Percentiles rank a stretch among this genome's conserved stretches.
These are phyloP conservation scores for Mastomys natalensis DNA, from an alignment of 2,113 vertebrate species.

Conservation along the genomic window DNA sequence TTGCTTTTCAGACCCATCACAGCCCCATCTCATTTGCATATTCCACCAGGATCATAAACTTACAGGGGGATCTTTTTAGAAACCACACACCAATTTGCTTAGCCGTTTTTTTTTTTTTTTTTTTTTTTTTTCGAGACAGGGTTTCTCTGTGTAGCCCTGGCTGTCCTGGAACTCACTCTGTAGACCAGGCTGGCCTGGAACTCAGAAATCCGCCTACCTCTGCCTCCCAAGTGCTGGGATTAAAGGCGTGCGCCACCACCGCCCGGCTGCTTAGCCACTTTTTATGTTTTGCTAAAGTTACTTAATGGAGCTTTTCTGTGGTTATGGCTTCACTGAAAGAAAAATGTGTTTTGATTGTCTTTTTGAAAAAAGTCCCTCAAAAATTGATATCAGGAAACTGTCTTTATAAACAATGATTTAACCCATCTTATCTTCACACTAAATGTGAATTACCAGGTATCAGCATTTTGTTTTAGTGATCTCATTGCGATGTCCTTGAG, in stretches of 20 bases:
- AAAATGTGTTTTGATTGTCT: conserved; percentile 39
- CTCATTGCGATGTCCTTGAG: conserved; percentile 63
- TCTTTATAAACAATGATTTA: conserved; percentile 7
- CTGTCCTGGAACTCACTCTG: too few species aligned
- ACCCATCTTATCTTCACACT: conserved; percentile 21
- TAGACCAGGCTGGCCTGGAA: too few species aligned
- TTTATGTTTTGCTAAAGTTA: conserved; percentile 58
- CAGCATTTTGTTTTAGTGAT: conserved; percentile 26
- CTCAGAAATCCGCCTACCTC: too few species aligned
- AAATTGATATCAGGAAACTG: neutral
- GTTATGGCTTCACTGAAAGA: conserved; percentile 22
- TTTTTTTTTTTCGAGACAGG: too few species aligned
- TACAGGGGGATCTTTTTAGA: neutral
- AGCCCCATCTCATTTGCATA: neutral
- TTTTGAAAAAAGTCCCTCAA: neutral
- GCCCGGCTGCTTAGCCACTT: conserved; percentile 22
- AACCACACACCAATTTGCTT: conserved; percentile 20
- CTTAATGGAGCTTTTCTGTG: conserved; percentile 39
- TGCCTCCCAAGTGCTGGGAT: too few species aligned
- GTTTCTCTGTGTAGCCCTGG: too few species aligned
- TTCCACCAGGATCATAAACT: neutral
- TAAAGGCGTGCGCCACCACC: too few species aligned
- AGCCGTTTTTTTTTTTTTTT: neutral
- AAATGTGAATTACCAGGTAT: conserved; percentile 19
- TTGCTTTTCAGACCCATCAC: neutral